These are phyloP conservation scores for Hyperopisus bebe DNA, from an alignment of 2,113 vertebrate genomes.

Conservation along the genomic window DNA sequence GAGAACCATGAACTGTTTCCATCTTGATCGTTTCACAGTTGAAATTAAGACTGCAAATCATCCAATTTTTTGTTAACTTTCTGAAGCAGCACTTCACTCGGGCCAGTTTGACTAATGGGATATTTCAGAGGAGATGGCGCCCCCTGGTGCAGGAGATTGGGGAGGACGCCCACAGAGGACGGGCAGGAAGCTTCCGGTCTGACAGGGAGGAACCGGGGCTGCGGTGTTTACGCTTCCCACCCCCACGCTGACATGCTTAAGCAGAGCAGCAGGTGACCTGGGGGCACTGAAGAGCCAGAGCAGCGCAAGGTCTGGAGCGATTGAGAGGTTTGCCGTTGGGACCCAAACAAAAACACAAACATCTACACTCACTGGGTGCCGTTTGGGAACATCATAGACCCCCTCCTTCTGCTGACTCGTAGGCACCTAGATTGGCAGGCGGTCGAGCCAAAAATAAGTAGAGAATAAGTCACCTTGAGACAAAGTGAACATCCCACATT, in stretches of 20 bases:
- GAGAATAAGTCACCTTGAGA: conserved; percentile 38
- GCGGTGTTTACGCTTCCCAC: neutral
- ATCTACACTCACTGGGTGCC: conserved; percentile 98
- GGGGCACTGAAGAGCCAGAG: neutral
- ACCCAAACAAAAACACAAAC: conserved; percentile 47
- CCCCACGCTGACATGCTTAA: neutral
- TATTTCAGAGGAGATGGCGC: neutral
- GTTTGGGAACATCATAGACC: conserved; percentile 99
- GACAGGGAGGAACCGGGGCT: neutral
- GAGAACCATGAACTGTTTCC: neutral
- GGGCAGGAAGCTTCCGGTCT: neutral
- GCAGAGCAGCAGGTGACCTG: neutral
- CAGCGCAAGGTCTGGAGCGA: neutral
- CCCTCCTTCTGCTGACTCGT: conserved; percentile 99
- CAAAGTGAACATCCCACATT: conserved; percentile 29
- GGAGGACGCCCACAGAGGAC: neutral
- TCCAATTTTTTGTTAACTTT: neutral
- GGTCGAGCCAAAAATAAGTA: conserved; percentile 49
- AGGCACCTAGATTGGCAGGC: conserved; percentile 76
- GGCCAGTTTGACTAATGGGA: neutral
- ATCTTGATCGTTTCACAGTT: neutral
- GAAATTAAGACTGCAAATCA: neutral
- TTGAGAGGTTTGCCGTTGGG: conserved; percentile 34
- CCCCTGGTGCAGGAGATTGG: neutral
- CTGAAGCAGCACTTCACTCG: neutral